Percentiles rank a stretch among this genome's conserved stretches.
Conservation (phyloP, 2,113 vertebrate species). For the Mus spicilegus region DNA sequence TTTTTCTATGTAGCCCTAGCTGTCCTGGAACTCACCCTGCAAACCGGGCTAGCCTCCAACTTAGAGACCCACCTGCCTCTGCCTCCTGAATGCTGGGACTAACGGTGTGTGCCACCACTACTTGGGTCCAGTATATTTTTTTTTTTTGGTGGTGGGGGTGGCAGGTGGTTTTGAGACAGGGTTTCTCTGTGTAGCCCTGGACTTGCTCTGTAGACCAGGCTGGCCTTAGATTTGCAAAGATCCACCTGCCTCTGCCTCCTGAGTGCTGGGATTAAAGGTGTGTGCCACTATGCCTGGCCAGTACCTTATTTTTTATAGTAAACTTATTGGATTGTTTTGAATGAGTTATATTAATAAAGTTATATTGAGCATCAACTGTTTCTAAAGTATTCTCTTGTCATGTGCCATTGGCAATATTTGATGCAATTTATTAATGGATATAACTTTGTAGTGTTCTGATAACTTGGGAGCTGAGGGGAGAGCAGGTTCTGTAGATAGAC, state of each 20-base stretch:
- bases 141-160: neutral
- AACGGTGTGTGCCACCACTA: neutral
- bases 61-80: neutral
- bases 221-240: too few species aligned
- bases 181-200: neutral
- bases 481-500: neutral
- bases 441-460: constrained; percentile 9
- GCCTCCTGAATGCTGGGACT: neutral
- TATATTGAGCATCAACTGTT: neutral
- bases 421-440: constrained; percentile 22
- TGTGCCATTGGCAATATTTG: neutral
- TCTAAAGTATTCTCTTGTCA: neutral
- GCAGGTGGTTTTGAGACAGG: neutral
- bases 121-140: neutral
- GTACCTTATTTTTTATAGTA: constrained; percentile 27
- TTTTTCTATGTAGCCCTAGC: neutral
- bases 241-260: neutral
- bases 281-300: too few species aligned
- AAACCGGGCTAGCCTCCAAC: neutral
- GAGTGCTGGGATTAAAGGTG: neutral
- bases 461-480: constrained; percentile 5
- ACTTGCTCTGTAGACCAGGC: neutral
- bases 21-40: neutral
- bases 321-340: constrained; percentile 34
- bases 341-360: constrained; percentile 27